Percentiles rank a stretch among this genome's conserved stretches.
phyloP scores from a whole-genome alignment of 2,113 vertebrate genomes.

The Pristiophorus japonicus region DNA sequence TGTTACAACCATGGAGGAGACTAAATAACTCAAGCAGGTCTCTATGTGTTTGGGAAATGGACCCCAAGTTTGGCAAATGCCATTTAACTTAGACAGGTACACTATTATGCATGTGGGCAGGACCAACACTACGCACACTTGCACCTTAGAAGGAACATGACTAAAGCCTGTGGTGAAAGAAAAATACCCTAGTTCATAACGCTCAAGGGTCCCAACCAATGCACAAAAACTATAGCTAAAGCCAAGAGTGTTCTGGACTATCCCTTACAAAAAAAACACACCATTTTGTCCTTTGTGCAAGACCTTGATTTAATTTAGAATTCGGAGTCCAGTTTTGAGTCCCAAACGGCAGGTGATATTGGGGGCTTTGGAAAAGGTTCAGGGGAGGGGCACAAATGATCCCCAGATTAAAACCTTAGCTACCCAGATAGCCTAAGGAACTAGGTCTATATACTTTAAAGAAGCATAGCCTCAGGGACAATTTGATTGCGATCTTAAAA shows the following conservation, averaged over 20 bases:
- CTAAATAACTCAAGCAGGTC: neutral
- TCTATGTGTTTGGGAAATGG: neutral
- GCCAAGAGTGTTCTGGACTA: neutral
- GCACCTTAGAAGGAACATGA: neutral
- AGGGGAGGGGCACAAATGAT: too few species aligned
- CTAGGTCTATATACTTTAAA: too few species aligned
- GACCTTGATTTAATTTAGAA: neutral
- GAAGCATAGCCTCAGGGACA: too few species aligned
- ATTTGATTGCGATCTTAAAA: too few species aligned
- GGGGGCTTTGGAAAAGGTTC: too few species aligned
- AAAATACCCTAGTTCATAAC: neutral
- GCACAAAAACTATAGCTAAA: neutral
- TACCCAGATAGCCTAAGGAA: too few species aligned
- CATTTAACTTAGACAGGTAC: neutral
- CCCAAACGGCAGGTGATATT: too few species aligned
- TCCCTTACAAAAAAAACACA: neutral
- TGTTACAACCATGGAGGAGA: neutral
- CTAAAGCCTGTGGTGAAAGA: neutral
- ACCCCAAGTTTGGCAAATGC: neutral
- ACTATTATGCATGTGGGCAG: neutral
- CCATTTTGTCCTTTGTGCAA: neutral
- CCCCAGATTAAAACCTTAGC: too few species aligned
- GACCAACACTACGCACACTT: neutral
- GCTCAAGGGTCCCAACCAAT: neutral
- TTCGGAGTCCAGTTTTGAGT: neutral